Evolutionary conservation across 2,797 vertebrate species (phyloP).

Genomic region (Galaxias olidus): DNA sequence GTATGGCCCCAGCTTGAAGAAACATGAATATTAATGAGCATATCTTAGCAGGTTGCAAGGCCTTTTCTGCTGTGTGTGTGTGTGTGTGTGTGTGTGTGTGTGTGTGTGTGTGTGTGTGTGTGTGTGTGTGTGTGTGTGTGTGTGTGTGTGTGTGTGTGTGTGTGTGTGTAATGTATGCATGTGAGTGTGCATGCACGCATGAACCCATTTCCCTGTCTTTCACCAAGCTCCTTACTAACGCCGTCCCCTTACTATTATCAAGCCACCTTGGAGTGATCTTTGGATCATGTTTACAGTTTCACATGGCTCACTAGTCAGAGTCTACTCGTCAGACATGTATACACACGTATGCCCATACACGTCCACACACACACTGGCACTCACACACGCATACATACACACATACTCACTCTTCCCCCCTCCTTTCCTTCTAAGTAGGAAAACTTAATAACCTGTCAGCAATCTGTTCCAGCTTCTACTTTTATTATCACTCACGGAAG

Average conservation of each 20-base stretch:
- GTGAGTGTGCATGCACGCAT: not conserved
- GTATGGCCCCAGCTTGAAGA: too few relatives aligned
- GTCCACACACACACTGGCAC: not conserved
- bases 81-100: not conserved
- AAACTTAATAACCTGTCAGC: too few relatives aligned
- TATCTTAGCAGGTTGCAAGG: not conserved
- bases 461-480: too few relatives aligned
- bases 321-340: not conserved
- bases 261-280: too few relatives aligned
- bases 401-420: not conserved
- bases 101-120: not conserved
- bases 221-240: too few relatives aligned
- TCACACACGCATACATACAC: not conserved
- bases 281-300: too few relatives aligned
- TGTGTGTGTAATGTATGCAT: not conserved
- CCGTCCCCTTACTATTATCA: too few relatives aligned
- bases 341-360: constrained; percentile 2
- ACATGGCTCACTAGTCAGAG: too few relatives aligned
- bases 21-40: not conserved
- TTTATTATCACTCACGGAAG: too few relatives aligned
- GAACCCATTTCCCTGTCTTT: too few relatives aligned
- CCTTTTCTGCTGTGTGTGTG: not conserved
- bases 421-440: too few relatives aligned
- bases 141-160: not conserved
- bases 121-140: not conserved